Percentiles rank a stretch among this genome's conserved stretches.
These are phyloP conservation scores for Drosophila flavopinicola DNA, from an alignment of 2,888 invertebrate species.

Conservation along the genomic window DNA sequence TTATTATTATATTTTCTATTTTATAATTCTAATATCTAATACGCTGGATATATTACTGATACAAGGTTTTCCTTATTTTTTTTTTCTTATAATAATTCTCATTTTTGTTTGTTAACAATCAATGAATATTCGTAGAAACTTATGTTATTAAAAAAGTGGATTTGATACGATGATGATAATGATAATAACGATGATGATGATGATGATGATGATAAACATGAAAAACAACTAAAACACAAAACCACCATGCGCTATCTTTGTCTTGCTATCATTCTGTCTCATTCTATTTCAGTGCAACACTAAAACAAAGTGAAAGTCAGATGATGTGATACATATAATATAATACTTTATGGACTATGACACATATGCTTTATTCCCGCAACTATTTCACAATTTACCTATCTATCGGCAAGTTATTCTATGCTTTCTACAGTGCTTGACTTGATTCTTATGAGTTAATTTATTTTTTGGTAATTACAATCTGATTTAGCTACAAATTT, in stretches of 20 bases:
- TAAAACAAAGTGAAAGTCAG: slow-evolving; percentile 42
- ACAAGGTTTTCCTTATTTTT: slow-evolving; percentile 34
- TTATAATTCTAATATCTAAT: slow-evolving; percentile 65
- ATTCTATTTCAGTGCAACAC: slow-evolving; percentile 41
- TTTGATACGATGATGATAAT: slow-evolving; percentile 48
- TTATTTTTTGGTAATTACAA: no score
- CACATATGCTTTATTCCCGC: background rate
- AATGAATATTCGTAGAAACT: slow-evolving; percentile 41
- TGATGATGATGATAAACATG: slow-evolving; percentile 48
- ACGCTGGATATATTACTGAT: slow-evolving; percentile 44
- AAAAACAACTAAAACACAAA: slow-evolving; percentile 48
- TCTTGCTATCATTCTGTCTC: slow-evolving; percentile 33
- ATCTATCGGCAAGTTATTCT: background rate
- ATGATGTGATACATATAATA: slow-evolving; percentile 8
- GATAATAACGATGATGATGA: slow-evolving; percentile 23
- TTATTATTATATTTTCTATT: slow-evolving; percentile 60
- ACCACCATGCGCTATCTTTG: slow-evolving; percentile 31
- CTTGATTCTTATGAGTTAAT: no score
- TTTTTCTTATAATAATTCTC: slow-evolving; percentile 24
- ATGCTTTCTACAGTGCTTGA: no score
- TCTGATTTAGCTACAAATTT: no score
- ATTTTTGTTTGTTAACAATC: slow-evolving; percentile 47
- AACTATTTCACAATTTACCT: background rate
- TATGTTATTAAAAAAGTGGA: slow-evolving; percentile 48
- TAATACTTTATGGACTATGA: slow-evolving; percentile 13